Base-by-base conservation (phyloP, 2,888 invertebrate genomes). In the Drosophila cognata region DNA sequence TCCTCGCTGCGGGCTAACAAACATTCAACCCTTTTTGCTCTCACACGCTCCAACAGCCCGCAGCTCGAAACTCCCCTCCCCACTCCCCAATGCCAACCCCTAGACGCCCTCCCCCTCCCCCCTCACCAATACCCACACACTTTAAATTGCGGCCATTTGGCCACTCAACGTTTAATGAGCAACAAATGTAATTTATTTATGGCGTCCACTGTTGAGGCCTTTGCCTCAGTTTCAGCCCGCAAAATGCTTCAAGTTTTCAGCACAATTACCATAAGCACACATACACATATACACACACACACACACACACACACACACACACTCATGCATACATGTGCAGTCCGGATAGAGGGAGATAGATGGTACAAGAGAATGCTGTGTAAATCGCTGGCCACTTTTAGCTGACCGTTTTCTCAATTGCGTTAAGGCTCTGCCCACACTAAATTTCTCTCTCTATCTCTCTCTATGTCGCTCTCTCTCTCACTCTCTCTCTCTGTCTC, bases 151-250 rank as follows among this genome's bases (percentile, higher is more conserved):
- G 74, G 80, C 77, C 80, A 69, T 66, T 80, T 77, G 88, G 79
- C 83, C 88, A 85, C 84, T 88, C 88, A 85, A 77, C 83, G 83
- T 83, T 85, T 85, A 85, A 85, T 85, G 85, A 85, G 85, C 85
- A 85, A 88, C 88, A 86, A 86, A 86, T 88, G 85, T 86, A 86
- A 86, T 86, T 86, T 86, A 88, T 86, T 86, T 85, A 85, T 85
- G 79, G 76, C 74, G 71, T 70, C 70, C 72, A 74, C 77, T 77
- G 74, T 75, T 67, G 80, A 74, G 77, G 78, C 72, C 76, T 68
- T 71, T 57, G 81, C 81, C 66, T 81, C 79, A 72, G 71, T 65
- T 71, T 68, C 70, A 72, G 70, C 56, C 84, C 81, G 72, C 88
- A 85, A 84, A 85, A 77, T 84, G 85, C 85, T 85, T 88, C 85